These are phyloP conservation scores for Capromys pilorides DNA, from an alignment of 2,797 vertebrate genomes.

Conservation along the genomic window DNA sequence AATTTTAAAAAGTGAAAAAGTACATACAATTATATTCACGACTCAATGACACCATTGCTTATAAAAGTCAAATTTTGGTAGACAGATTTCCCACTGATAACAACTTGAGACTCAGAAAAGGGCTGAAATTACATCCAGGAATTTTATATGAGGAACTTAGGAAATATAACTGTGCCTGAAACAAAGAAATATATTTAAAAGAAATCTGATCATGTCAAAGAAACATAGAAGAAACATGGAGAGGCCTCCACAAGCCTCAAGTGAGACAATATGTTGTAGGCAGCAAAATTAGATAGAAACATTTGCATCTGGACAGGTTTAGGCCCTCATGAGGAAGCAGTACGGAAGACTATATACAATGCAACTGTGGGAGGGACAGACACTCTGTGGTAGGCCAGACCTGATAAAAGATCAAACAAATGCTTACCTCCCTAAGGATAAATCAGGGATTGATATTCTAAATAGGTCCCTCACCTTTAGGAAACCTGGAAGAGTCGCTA, in stretches of 20 bases:
- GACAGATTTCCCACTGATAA: background rate
- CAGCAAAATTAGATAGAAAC: too few species aligned
- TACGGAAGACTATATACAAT: too few species aligned
- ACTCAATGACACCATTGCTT: background rate
- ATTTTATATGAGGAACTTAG: background rate
- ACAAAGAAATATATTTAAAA: background rate
- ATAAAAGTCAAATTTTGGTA: constrained; percentile 33
- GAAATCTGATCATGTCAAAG: background rate
- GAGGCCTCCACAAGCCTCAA: background rate
- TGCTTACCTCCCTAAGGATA: too few species aligned
- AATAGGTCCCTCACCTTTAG: too few species aligned
- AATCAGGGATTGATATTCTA: too few species aligned
- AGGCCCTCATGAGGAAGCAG: too few species aligned
- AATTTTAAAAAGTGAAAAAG: background rate
- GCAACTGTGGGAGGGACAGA: too few species aligned
- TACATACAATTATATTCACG: background rate
- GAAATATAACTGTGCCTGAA: background rate
- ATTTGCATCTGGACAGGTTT: too few species aligned
- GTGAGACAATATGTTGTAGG: background rate
- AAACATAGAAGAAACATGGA: background rate
- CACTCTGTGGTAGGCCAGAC: too few species aligned
- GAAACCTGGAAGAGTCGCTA: too few species aligned
- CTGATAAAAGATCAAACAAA: too few species aligned
- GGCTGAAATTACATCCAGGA: background rate
- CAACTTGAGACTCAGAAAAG: background rate